These are phyloP conservation scores for Leptodactylus fuscus DNA, from an alignment of 2,113 vertebrate genomes.

Conservation along the genomic window DNA sequence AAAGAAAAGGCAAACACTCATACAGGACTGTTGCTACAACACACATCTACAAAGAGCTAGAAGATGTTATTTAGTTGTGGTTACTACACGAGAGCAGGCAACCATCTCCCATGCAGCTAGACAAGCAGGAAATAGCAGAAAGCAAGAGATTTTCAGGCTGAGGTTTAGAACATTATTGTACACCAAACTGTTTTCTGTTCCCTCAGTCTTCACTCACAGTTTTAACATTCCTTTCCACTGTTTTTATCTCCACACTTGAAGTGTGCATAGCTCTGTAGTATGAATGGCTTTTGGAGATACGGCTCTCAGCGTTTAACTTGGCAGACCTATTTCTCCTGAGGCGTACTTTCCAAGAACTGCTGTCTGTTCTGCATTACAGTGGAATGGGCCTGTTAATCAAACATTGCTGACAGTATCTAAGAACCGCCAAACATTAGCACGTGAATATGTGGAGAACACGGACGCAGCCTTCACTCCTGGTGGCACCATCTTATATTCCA, in stretches of 20 bases:
- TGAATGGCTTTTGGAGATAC: background rate
- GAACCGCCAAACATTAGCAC: background rate
- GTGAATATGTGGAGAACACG: background rate
- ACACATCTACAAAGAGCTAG: background rate
- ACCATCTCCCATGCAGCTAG: background rate
- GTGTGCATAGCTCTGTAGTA: background rate
- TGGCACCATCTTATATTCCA: background rate
- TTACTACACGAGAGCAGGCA: background rate
- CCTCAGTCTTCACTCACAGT: background rate
- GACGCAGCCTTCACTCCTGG: background rate
- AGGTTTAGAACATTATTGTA: background rate
- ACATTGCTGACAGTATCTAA: background rate
- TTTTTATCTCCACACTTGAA: background rate
- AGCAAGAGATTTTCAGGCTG: background rate
- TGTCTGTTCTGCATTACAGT: background rate
- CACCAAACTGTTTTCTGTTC: background rate
- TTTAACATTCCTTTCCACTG: background rate
- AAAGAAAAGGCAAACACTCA: background rate
- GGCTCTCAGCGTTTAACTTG: constrained; percentile 15
- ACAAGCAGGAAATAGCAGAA: background rate
- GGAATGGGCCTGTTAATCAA: background rate
- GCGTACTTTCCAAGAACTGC: constrained; percentile 47
- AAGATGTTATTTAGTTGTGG: background rate
- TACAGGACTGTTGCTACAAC: background rate
- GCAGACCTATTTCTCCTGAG: background rate